Evolutionary conservation across 2,797 vertebrate genomes (phyloP), one percentile per base, ranked within the genome.

Genomic region (Hapalemur alaotrensis): DNA sequence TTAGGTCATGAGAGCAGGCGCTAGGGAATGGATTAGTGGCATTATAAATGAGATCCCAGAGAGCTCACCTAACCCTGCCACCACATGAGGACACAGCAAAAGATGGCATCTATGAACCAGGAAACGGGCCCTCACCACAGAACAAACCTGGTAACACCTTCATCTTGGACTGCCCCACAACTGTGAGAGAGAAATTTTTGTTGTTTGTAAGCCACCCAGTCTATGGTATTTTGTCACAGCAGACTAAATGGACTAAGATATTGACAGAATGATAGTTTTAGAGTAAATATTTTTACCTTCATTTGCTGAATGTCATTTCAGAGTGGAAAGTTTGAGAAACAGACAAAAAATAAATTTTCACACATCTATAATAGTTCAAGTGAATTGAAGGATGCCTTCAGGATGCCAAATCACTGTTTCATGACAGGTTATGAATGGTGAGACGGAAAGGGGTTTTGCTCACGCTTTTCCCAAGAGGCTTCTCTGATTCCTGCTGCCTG

Each of bases 311-410:
- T 84, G 30, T 48, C 67, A 87, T 91, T 69, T 91, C 54, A 59
- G 38, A 63, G 4, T 23, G 38, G 5, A 61, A 72, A 46, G 30
- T 65, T 85, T 80, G 52, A 75, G 67, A 84, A 91, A 86, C 5
- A 80, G 23, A 63, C 86, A 13, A 88, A 89, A 93, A 88, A n/a
- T 79, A 83, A 69, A 57, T 84, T 89, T 93, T 73, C 43, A 69
- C 35, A 35, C 7, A 46, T 65, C 63, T 91, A 41, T 59, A 67
- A 89, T 50, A 69, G n/a, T 79, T 91, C 85, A 92, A 52, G 35
- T 43, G 72, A 94, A 70, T 59, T 38, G 28, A 94, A 93, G 43
- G 41, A 63, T 83, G 79, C n/a, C 73, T 50, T 91, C 83, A 3
- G 20, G 41, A 57, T 46, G n/a, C 43, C 32, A 67, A 43, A 30